These are phyloP conservation scores for Meteorus cinctellus DNA, from an alignment of 2,888 invertebrate genomes.

Conservation along the genomic window DNA sequence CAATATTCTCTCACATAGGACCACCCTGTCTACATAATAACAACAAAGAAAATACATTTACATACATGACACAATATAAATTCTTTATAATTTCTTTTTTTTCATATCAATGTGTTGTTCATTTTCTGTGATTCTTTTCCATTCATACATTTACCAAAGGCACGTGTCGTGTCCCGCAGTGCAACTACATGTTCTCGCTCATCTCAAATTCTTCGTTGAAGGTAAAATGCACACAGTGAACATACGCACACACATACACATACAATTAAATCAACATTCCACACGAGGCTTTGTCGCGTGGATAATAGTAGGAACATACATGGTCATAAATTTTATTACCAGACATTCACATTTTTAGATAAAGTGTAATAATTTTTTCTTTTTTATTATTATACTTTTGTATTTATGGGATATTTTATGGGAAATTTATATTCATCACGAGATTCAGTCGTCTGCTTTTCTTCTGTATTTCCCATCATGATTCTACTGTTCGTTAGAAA, in stretches of 20 bases:
- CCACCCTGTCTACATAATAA: slow-evolving; percentile 19
- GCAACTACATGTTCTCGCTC: slow-evolving; percentile 28
- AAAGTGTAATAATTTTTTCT: background rate
- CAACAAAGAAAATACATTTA: slow-evolving; percentile 1
- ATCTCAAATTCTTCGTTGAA: slow-evolving; percentile 27
- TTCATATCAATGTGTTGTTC: background rate
- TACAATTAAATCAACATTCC: slow-evolving; percentile 29
- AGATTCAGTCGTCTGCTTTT: no score
- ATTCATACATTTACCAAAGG: slow-evolving; percentile 12
- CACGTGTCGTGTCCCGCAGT: slow-evolving; percentile 31
- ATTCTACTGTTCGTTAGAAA: no score
- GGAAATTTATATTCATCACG: no score
- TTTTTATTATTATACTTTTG: background rate
- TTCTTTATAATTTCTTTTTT: no score
- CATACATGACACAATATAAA: background rate
- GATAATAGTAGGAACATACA: slow-evolving; percentile 19
- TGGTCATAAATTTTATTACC: slow-evolving; percentile 28
- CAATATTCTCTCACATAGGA: slow-evolving; percentile 32
- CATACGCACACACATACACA: background rate
- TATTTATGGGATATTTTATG: background rate
- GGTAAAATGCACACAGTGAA: background rate
- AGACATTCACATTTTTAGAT: slow-evolving; percentile 10
- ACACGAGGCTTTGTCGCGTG: slow-evolving; percentile 8
- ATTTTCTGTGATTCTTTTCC: slow-evolving; percentile 7
- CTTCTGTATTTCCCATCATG: no score